A percentile compares a stretch with the other conserved stretches of the same genome.
Evolutionary conservation across 1,140 invertebrate genomes (phyloP).

Genomic region (Drosophila virilis): DNA sequence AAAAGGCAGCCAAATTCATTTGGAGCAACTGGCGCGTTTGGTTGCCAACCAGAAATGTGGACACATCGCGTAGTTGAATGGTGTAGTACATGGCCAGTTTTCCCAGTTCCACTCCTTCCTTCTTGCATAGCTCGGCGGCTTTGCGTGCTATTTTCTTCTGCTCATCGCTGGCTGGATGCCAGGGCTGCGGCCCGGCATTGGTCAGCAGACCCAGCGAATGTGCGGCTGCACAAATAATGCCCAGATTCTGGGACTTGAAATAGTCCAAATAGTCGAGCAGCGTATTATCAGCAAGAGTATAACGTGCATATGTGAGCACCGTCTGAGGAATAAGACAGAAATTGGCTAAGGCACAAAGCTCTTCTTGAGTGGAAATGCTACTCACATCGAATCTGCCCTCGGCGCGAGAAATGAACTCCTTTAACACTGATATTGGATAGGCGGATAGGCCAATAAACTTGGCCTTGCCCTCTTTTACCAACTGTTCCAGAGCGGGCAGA

Average conservation of each 20-base stretch:
- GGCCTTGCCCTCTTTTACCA: slow-evolving; percentile 91
- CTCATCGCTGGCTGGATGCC: slow-evolving; percentile 92
- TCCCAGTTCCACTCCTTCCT: slow-evolving; percentile 88
- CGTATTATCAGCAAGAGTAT: slow-evolving; percentile 91
- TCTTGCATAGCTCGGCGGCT: slow-evolving; percentile 88
- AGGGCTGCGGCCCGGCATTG: slow-evolving; percentile 89
- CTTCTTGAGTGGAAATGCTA: not conserved
- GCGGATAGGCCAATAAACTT: slow-evolving; percentile 94
- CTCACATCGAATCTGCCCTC: slow-evolving; percentile 71
- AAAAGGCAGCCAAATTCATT: slow-evolving; percentile 87
- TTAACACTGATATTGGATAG: slow-evolving; percentile 91
- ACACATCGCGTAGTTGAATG: slow-evolving; percentile 85
- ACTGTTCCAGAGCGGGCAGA: slow-evolving; percentile 90
- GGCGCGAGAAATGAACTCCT: slow-evolving; percentile 88
- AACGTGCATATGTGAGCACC: slow-evolving; percentile 91
- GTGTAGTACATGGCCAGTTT: slow-evolving; percentile 89
- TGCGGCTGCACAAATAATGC: slow-evolving; percentile 92
- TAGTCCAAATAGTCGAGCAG: slow-evolving; percentile 90
- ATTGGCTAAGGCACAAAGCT: not conserved
- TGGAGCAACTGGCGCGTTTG: slow-evolving; percentile 87
- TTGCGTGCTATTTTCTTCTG: slow-evolving; percentile 88
- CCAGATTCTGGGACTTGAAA: slow-evolving; percentile 89
- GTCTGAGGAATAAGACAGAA: slow-evolving; percentile 85
- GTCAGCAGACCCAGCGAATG: slow-evolving; percentile 93
- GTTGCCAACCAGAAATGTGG: slow-evolving; percentile 89